Conservation (phyloP, 2,888 invertebrate species). For the Aromia moschata region DNA sequence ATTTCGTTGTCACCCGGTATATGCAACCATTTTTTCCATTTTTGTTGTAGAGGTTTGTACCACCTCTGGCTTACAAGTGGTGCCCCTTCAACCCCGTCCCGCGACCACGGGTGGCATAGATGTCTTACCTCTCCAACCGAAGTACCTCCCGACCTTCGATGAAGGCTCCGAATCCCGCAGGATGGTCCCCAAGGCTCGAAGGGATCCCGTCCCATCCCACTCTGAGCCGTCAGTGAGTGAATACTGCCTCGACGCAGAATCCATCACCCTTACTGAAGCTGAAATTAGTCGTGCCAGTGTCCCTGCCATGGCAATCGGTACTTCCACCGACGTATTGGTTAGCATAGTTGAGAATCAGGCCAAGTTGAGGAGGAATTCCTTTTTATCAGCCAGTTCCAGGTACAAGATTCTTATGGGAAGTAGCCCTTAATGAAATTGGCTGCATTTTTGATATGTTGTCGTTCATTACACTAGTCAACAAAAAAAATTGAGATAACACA, state of each 20-base stretch:
- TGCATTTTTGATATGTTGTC: no score
- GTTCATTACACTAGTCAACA: no score
- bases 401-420: no score
- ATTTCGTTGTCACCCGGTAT: no score
- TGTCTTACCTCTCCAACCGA: conserved; percentile 78
- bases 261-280: conserved; percentile 52
- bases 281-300: conserved; percentile 53
- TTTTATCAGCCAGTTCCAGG: conserved; percentile 38
- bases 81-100: conserved; percentile 73
- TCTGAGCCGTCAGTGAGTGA: conserved; percentile 27
- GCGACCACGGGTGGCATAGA: conserved; percentile 74
- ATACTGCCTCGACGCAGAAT: conserved; percentile 26
- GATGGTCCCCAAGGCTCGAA: conserved; percentile 54
- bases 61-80: conserved; percentile 21
- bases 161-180: conserved; percentile 64
- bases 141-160: conserved; percentile 70
- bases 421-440: no score
- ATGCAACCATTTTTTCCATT: not conserved
- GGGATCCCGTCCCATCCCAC: conserved; percentile 44
- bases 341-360: conserved; percentile 59
- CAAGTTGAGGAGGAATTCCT: conserved; percentile 51
- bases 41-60: conserved; percentile 15
- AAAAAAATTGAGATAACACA: no score
- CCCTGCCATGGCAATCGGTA: conserved; percentile 59
- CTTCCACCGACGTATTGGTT: conserved; percentile 57